Evolutionary conservation across 2,888 invertebrate species (phyloP), one percentile per base, ranked within the genome.

Genomic region (Icerya purchasi): DNA sequence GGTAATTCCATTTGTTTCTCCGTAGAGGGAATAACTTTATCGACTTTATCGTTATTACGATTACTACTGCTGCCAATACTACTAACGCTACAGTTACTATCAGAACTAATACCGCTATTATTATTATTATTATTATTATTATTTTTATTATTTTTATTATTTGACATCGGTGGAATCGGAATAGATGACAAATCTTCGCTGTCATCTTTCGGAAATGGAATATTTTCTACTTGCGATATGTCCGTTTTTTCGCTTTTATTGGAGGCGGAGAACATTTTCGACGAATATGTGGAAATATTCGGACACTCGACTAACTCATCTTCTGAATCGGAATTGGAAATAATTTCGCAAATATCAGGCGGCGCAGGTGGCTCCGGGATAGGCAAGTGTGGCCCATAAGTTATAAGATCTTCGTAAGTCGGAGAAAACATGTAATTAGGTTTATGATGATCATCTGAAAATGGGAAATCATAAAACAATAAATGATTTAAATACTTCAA

Each of bases 281-380:
- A 82, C 0, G 88, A 88, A 72, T 88, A 88, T 64, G 88, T 84
- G 14, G 84, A 84, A 70, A 86, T 86, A 71, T 88, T 88, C 2
- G 88, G 88, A 70, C 87, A 88, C 62, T 77, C 75, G 1, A 74
- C 74, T 61, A 74, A 74, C 59, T 79, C 80, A 20, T 77, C 77
- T 2, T 64, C 63, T 51, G 63, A 63, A 53, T 52, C 54, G 20
- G 53, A 54, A 50, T 57, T 52, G 1, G 58, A 50, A 19, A 57
- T 53, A 49, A 57, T 58, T 14, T 57, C 58, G 25, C 52, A 59
- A 14, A 63, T 53, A 21, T 72, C 70, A 0, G 74, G 74, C 3
- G 73, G 73, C 52, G 73, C 72, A 0, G 74, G 74, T 3, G 73
- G 73, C 52, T 73, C 72, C 36, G 55, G 57, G 25, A 60, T 56